Evolutionary conservation across 2,888 invertebrate species (phyloP).

Genomic region (Brenthis ino): DNA sequence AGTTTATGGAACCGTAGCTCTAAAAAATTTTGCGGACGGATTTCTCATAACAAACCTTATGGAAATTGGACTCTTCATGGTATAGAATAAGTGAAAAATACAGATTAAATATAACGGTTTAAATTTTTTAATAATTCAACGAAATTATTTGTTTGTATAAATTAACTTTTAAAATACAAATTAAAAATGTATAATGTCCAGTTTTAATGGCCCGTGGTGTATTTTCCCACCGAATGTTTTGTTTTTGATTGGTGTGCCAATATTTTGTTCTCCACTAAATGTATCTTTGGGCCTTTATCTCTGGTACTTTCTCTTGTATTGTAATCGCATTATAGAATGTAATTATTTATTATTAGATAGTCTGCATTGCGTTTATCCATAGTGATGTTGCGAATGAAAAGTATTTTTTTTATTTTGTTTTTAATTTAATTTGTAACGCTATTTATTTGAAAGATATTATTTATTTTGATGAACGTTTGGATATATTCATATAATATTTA

Average conservation of each 20-base stretch:
- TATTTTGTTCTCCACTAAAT: conserved; percentile 29
- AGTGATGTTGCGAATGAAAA: not conserved
- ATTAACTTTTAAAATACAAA: not conserved
- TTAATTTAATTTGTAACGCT: not conserved
- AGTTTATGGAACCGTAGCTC: no score
- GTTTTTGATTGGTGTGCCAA: conserved; percentile 53
- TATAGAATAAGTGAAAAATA: no score
- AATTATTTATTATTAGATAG: conserved; percentile 65
- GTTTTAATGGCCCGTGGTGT: conserved; percentile 51
- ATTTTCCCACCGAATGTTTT: conserved; percentile 59
- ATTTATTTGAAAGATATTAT: not conserved
- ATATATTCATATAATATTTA: no score
- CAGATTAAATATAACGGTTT: not conserved
- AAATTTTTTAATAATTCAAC: conserved; percentile 14
- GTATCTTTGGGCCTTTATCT: conserved; percentile 32
- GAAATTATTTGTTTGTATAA: conserved; percentile 6
- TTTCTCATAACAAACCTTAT: no score
- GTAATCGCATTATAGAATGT: conserved; percentile 72
- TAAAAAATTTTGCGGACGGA: no score
- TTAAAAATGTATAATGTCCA: conserved; percentile 25
- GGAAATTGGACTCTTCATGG: no score
- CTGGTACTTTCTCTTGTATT: conserved; percentile 58
- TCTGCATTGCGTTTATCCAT: conserved; percentile 64
- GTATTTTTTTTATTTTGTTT: not conserved
- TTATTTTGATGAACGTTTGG: no score